Percentiles rank a stretch among this genome's conserved stretches.
phyloP scores from a whole-genome alignment of 2,888 invertebrate species.

The Tenthredo distinguenda region DNA sequence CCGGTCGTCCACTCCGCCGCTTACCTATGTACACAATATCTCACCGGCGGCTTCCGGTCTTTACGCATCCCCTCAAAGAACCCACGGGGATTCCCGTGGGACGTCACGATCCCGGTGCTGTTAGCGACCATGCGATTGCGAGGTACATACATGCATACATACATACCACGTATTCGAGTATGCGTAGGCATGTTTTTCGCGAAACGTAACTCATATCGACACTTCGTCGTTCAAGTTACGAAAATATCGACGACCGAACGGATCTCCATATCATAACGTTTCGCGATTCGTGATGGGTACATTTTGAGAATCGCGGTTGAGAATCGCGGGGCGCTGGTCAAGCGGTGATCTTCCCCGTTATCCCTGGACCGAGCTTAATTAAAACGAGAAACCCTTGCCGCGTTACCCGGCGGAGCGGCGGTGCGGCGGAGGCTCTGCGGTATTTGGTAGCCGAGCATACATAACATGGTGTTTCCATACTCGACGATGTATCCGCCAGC shows the following conservation, averaged over 20 bases:
- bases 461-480: conserved; percentile 75
- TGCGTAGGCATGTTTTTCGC: neutral
- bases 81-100: conserved; percentile 3
- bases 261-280: neutral
- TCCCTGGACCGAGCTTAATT: conserved; percentile 69
- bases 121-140: conserved; percentile 33
- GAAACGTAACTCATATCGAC: neutral
- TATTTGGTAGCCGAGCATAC: conserved; percentile 64
- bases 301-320: conserved; percentile 12
- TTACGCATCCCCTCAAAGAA: conserved; percentile 30
- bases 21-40: neutral
- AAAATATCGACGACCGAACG: neutral
- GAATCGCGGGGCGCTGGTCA: conserved; percentile 11
- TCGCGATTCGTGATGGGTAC: neutral
- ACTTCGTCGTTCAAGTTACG: neutral
- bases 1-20: neutral
- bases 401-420: neutral
- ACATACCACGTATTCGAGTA: neutral
- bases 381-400: conserved; percentile 72
- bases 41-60: conserved; percentile 15
- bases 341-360: conserved; percentile 58
- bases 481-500: conserved; percentile 21
- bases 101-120: conserved; percentile 15
- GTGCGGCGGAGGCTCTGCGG: conserved; percentile 10
- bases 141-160: neutral